Evolutionary conservation across 2,113 vertebrate species (phyloP).

Genomic region (Rhynchomys soricoides): DNA sequence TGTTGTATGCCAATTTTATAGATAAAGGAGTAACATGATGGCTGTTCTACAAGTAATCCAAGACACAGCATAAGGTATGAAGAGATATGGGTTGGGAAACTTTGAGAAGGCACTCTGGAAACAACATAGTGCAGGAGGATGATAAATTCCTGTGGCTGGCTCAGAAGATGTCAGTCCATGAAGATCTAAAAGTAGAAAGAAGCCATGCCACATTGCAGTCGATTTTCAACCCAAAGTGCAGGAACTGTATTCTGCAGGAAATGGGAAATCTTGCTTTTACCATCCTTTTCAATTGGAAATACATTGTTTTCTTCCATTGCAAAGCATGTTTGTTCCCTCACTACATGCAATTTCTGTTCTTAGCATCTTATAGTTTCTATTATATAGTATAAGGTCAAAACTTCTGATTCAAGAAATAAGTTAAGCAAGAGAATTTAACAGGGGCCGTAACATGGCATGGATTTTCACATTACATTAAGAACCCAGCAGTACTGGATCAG

Average conservation of each 20-base stretch:
- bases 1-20: not conserved
- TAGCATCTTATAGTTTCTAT: not conserved
- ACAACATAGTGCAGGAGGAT: accelerated
- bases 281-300: not conserved
- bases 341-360: not conserved
- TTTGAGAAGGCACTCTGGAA: not conserved
- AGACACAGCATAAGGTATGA: not conserved
- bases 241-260: not conserved
- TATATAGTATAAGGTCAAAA: not conserved
- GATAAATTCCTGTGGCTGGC: not conserved
- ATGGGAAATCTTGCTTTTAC: not conserved
- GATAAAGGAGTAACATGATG: accelerated
- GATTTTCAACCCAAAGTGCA: not conserved
- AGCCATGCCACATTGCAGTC: accelerated
- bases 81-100: not conserved
- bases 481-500: not conserved
- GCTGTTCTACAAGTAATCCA: not conserved
- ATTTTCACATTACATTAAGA: not conserved
- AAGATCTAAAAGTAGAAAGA: not conserved
- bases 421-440: not conserved
- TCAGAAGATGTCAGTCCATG: not conserved
- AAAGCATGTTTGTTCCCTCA: not conserved
- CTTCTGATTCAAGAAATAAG: not conserved
- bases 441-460: not conserved
- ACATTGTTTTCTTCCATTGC: not conserved